A percentile compares a stretch with the other conserved stretches of the same genome.
These are phyloP conservation scores for Beaufortia kweichowensis DNA, from an alignment of 2,113 vertebrate species.

Conservation along the genomic window DNA sequence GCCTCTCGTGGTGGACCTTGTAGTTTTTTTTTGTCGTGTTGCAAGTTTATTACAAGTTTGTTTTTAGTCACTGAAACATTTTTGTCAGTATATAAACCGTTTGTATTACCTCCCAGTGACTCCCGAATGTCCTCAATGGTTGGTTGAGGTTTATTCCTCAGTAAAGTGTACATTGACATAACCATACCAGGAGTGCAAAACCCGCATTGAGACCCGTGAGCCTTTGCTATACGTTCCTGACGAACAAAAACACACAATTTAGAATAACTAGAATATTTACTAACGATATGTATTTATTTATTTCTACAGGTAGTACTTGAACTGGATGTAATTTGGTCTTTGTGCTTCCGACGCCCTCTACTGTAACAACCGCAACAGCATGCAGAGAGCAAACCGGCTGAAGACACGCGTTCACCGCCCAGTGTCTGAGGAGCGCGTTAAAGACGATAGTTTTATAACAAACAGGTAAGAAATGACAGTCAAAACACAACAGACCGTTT, in stretches of 20 bases:
- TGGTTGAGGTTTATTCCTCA: slow-evolving; percentile 78
- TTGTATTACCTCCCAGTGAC: slow-evolving; percentile 70
- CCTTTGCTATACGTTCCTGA: slow-evolving; percentile 84
- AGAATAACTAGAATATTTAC: background rate
- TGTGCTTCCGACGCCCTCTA: slow-evolving; percentile 81
- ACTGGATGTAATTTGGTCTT: slow-evolving; percentile 80
- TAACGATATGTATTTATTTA: too few species aligned
- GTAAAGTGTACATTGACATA: slow-evolving; percentile 82
- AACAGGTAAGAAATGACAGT: background rate
- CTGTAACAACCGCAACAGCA: slow-evolving; percentile 78
- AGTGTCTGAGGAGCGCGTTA: slow-evolving; percentile 72
- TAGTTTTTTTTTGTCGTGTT: too few species aligned
- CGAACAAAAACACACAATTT: background rate
- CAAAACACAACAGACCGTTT: background rate
- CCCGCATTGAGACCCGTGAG: slow-evolving; percentile 83
- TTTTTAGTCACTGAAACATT: too few species aligned
- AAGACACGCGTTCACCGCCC: slow-evolving; percentile 78
- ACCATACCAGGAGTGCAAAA: slow-evolving; percentile 89
- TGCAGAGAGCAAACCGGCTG: slow-evolving; percentile 79
- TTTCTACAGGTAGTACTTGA: too few species aligned
- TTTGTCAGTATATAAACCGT: background rate
- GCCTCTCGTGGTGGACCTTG: too few species aligned
- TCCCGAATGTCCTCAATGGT: slow-evolving; percentile 75
- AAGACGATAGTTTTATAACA: slow-evolving; percentile 47
- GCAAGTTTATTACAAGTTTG: too few species aligned